Conservation (phyloP, 2,888 invertebrate genomes). For the Teinopalpus imperialis region DNA sequence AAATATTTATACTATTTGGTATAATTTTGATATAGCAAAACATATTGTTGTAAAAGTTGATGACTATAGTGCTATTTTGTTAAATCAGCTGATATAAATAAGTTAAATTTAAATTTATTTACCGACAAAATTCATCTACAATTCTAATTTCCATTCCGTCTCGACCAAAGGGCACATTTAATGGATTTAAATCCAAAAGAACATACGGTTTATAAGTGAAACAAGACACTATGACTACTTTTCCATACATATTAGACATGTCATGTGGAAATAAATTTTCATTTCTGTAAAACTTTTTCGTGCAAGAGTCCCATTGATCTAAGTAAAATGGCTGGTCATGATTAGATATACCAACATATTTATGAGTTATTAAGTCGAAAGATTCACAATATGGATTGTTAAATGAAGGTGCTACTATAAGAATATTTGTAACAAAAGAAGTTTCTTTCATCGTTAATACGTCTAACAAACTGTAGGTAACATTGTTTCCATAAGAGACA, state of each 20-base stretch:
- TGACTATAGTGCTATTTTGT: too few relatives aligned
- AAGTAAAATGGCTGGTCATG: constrained; percentile 48
- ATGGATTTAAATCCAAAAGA: constrained; percentile 63
- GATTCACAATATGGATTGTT: constrained; percentile 36
- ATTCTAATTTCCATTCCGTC: constrained; percentile 81
- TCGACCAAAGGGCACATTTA: constrained; percentile 50
- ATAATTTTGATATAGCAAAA: too few relatives aligned
- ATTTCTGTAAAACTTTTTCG: constrained; percentile 46
- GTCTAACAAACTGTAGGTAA: constrained; percentile 34
- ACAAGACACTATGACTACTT: constrained; percentile 72
- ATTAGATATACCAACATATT: constrained; percentile 55
- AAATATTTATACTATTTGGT: too few relatives aligned
- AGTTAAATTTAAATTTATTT: constrained; percentile 14
- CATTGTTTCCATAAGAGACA: constrained; percentile 29
- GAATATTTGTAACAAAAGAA: constrained; percentile 56
- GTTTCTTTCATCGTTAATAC: constrained; percentile 54
- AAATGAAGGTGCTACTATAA: constrained; percentile 45
- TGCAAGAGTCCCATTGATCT: constrained; percentile 66
- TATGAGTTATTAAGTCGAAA: constrained; percentile 65
- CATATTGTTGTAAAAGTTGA: too few relatives aligned
- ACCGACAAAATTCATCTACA: constrained; percentile 76
- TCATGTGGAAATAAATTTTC: constrained; percentile 73
- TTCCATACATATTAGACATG: constrained; percentile 67
- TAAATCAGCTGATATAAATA: too few relatives aligned
- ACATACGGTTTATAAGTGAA: constrained; percentile 84